These are phyloP conservation scores for Aethes cnicana DNA, from an alignment of 2,888 invertebrate species.

Conservation along the genomic window DNA sequence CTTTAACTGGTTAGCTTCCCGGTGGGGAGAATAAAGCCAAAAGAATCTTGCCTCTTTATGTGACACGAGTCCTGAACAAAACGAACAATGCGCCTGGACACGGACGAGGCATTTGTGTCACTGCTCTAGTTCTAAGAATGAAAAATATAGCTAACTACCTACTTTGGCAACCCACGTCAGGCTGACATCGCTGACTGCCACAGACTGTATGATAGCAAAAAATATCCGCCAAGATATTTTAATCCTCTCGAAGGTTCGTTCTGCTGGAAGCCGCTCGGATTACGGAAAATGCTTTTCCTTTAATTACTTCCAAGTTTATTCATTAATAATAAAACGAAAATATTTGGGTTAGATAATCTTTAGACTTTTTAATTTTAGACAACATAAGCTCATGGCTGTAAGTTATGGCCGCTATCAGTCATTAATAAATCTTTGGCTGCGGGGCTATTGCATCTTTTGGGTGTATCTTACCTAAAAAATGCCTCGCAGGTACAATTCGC, in stretches of 20 bases:
- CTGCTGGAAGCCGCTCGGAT: conserved; percentile 18
- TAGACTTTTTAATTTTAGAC: conserved; percentile 17
- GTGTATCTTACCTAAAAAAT: too few species aligned
- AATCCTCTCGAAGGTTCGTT: conserved; percentile 25
- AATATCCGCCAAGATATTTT: conserved; percentile 22
- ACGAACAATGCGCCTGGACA: conserved; percentile 25
- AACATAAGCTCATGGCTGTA: conserved; percentile 10
- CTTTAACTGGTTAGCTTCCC: not conserved
- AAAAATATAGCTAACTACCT: conserved; percentile 30
- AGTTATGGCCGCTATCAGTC: not conserved
- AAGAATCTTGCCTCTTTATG: conserved; percentile 14
- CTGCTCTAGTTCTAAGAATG: conserved; percentile 30
- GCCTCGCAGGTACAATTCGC: too few species aligned
- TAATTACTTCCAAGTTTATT: conserved; percentile 28
- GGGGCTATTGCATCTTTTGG: too few species aligned
- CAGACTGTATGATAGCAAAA: conserved; percentile 21
- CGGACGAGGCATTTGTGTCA: conserved; percentile 26
- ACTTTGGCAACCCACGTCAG: conserved; percentile 31
- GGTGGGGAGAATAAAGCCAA: conserved; percentile 2
- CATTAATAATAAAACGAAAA: conserved; percentile 31
- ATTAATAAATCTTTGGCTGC: too few species aligned
- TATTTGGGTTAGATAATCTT: conserved; percentile 19
- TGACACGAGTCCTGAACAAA: conserved; percentile 24
- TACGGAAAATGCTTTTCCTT: conserved; percentile 20
- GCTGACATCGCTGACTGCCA: conserved; percentile 7